Conservation (phyloP, 2,797 vertebrate species). For the Monodelphis domestica region DNA sequence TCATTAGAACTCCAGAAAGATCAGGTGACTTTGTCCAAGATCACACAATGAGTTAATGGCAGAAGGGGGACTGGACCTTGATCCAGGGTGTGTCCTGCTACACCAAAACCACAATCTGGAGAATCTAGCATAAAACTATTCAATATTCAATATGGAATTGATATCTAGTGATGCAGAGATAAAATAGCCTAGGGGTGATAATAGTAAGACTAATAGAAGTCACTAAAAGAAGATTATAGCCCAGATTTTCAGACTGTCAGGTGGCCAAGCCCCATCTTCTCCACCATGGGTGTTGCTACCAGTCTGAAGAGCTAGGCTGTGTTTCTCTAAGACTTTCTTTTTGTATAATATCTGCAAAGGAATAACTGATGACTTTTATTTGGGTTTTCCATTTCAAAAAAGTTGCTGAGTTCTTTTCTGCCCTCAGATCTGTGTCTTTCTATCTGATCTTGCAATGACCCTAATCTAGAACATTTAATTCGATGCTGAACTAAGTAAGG, state of each 20-base stretch:
- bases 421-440: neutral
- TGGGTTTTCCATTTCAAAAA: neutral
- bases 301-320: neutral
- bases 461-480: neutral
- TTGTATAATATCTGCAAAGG: neutral
- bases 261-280: neutral
- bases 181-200: neutral
- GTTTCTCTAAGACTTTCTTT: neutral
- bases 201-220: neutral
- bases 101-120: neutral
- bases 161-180: neutral
- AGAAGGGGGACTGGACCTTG: neutral
- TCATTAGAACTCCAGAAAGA: neutral
- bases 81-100: neutral
- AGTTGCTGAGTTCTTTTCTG: neutral
- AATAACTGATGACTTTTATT: neutral
- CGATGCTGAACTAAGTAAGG: neutral
- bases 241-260: neutral
- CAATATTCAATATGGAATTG: too few relatives aligned
- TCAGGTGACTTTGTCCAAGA: neutral
- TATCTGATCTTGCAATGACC: neutral
- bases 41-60: neutral
- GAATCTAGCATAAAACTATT: neutral
- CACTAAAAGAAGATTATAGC: neutral
- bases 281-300: neutral